phyloP scores from a whole-genome alignment of 2,797 vertebrate species.

The Streptopelia turtur region DNA sequence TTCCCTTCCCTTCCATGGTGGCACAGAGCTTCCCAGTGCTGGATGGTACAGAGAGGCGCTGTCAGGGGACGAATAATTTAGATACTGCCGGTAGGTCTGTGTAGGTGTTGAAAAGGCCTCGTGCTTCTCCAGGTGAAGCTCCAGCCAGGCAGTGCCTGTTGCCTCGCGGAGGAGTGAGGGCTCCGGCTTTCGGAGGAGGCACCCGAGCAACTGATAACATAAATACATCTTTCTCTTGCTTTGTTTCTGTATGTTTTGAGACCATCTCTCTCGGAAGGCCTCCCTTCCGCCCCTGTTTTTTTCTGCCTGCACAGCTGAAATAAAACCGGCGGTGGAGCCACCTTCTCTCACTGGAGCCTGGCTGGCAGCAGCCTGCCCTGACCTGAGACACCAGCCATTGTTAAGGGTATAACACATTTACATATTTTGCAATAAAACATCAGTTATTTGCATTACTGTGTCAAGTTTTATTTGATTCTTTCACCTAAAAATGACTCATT shows the following conservation, averaged over 20 bases:
- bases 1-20: background rate
- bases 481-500: constrained; percentile 94
- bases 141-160: background rate
- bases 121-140: background rate
- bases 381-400: constrained; percentile 86
- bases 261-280: constrained; percentile 65
- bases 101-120: background rate
- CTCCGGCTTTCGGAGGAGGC: background rate
- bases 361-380: constrained; percentile 83
- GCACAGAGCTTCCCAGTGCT: constrained; percentile 80
- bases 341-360: constrained; percentile 79
- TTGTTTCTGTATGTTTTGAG: constrained; percentile 74
- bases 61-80: constrained; percentile 23
- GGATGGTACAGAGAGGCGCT: constrained; percentile 80
- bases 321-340: constrained; percentile 74
- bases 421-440: constrained; percentile 92
- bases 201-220: constrained; percentile 30
- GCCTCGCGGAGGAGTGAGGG: background rate
- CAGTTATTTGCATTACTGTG: constrained; percentile 89
- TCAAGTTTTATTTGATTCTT: constrained; percentile 94
- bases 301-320: constrained; percentile 70
- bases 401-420: constrained; percentile 87
- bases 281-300: constrained; percentile 51
- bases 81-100: background rate
- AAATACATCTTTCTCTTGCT: constrained; percentile 69